These are phyloP conservation scores for Andinoacara biseriatus DNA, from an alignment of 2,113 vertebrate genomes.

Conservation along the genomic window DNA sequence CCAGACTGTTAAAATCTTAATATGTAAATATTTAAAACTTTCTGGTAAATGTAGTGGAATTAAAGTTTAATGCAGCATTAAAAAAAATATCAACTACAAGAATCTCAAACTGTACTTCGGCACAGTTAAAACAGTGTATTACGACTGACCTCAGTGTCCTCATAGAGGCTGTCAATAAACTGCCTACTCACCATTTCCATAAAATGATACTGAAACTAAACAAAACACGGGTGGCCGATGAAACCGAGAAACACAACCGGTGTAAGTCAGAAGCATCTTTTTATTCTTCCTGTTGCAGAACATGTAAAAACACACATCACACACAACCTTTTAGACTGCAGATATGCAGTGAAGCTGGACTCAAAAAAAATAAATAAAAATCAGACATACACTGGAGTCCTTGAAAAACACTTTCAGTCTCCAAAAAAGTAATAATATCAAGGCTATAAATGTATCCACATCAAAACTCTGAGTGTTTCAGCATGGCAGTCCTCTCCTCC, in stretches of 20 bases:
- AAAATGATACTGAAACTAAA: slow-evolving; percentile 30
- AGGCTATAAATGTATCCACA: not conserved
- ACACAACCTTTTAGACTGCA: not conserved
- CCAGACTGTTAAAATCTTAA: too few relatives aligned
- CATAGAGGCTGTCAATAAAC: not conserved
- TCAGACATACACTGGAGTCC: not conserved
- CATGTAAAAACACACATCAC: not conserved
- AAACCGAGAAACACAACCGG: slow-evolving; percentile 16
- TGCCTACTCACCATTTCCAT: not conserved
- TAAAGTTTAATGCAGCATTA: not conserved
- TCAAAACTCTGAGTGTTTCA: slow-evolving; percentile 73
- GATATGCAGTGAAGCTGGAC: not conserved
- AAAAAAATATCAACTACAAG: not conserved
- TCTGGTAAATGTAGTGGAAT: not conserved
- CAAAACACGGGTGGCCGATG: not conserved
- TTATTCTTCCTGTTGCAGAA: not conserved
- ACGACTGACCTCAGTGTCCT: not conserved
- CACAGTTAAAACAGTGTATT: not conserved
- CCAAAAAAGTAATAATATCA: not conserved
- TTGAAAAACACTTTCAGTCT: not conserved
- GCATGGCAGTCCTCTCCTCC: slow-evolving; percentile 74
- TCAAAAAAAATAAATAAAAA: not conserved
- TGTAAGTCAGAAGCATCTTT: not conserved
- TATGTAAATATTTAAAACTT: not conserved
- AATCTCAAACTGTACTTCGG: not conserved